Evolutionary conservation across 2,797 vertebrate genomes (phyloP), one percentile per base, ranked within the genome.

Genomic region (Epinephelus awoara): DNA sequence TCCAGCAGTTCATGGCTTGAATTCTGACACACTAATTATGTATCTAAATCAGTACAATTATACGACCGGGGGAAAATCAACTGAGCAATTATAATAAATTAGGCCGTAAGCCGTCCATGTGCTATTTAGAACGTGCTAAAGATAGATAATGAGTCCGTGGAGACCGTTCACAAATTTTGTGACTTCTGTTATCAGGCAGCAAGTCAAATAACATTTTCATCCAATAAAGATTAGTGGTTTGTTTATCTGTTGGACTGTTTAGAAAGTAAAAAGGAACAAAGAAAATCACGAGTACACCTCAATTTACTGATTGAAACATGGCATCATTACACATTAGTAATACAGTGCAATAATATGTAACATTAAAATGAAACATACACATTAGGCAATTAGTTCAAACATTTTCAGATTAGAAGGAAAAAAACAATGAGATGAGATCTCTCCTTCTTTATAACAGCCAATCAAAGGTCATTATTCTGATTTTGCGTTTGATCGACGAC

Each of bases 401-500:
- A 18, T 17, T 50, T 27, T 62, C 18, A 25, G 51, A 8, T 34
- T 4, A 67, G 17, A 51, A 34, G 54, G 44, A 64, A 21, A 63
- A 64, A 3, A 2, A 42, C 64, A 21, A 29, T 12, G 13, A 40
- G 23, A 42, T 15, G n/a, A 59, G 19, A 38, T 46, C 58, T 78
- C 57, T 29, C 72, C 57, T 12, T 64, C 49, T 67, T 34, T 34
- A 21, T 13, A 21, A 72, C 84, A 82, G 50, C 91, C 87, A 92
- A 90, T 93, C 80, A 85, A 46, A 72, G 75, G 73, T 78, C 73
- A 88, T 59, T 84, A 49, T 80, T 79, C 34, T 76, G 82, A 71
- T 70, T 77, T 67, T 56, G 56, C 17, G 56, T 69, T 80, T 82
- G 73, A 88, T 88, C 47, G 68, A 57, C 75, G 58, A 72, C 67